Evolutionary conservation across 2,797 vertebrate genomes (phyloP), one percentile per base, ranked within the genome.

Genomic region (Catamblyrhynchus diadema): DNA sequence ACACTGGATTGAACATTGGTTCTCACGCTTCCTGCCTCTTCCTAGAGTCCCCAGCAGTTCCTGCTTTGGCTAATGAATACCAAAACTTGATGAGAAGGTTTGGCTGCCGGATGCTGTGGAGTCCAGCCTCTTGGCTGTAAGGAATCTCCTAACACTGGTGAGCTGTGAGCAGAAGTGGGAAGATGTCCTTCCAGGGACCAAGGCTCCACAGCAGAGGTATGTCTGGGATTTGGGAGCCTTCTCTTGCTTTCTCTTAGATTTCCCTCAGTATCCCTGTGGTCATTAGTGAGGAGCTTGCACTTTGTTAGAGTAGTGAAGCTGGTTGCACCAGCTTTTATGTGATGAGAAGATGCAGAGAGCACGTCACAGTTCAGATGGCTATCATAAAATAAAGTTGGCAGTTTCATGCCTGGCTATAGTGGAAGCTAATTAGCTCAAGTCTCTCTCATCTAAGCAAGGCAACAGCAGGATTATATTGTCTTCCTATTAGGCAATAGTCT

Each of bases 401-500:
- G 51, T 83, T 92, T 88, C 42, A 69, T 73, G 69, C 75, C 87
- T 74, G 61, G 82, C 79, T 88, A 10, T 74, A 74, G 54, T 53
- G 61, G 69, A 11, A 77, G 39, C 30, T 86, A 86, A 91, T 95
- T 82, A 94, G 28, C 62, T 86, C 14, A 82, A 74, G 67, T 86
- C 74, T 4, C 4, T 56, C 56, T 91, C 57, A 67, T 91, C 72
- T 71, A 50, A 87, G 62, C 79, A 69, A 74, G 62, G 61, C 89
- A 94, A 44, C 53, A 81, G 75, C 85, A 81, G 69, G 50, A 61
- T 88, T 57, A 51, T 53, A 30, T 91, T 86, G 90, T 54, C 82
- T 88, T 93, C 57, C 82, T 82, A 28, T 94, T 93, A 86, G 60
- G 81, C 81, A 92, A 19, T 57, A 91, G 66, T 39, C 69, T 88